phyloP scores from a whole-genome alignment of 2,888 invertebrate species.

The Eulithis prunata region DNA sequence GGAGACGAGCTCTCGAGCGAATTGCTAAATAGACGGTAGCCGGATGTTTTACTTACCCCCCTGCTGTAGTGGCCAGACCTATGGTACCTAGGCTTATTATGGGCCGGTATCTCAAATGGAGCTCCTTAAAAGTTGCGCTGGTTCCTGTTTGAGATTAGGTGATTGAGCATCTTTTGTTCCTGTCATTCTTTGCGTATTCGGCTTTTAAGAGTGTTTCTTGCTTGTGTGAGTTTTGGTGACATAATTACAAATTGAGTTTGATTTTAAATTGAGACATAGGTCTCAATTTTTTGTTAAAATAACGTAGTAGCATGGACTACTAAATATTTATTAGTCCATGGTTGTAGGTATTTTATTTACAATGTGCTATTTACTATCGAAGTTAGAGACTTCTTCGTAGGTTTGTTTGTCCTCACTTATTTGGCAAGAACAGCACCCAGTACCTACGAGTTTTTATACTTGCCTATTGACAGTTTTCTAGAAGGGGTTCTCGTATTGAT shows the following conservation, averaged over 20 bases:
- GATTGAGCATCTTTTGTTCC: background rate
- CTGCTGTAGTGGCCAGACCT: background rate
- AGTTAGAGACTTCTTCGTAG: too few relatives aligned
- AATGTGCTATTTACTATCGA: too few relatives aligned
- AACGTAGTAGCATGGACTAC: too few relatives aligned
- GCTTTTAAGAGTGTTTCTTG: too few relatives aligned
- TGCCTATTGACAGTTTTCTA: background rate
- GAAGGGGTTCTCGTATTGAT: conserved; percentile 4
- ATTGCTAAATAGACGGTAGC: conserved; percentile 67
- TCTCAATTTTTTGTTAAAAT: too few relatives aligned
- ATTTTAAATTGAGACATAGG: too few relatives aligned
- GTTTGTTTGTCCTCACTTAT: background rate
- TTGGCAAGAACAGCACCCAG: background rate
- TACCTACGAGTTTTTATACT: background rate
- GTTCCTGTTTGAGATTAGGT: background rate
- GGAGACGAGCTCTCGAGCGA: conserved; percentile 71
- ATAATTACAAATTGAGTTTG: too few relatives aligned
- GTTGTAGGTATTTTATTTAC: too few relatives aligned
- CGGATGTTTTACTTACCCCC: conserved; percentile 20
- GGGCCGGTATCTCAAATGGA: background rate
- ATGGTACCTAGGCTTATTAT: background rate
- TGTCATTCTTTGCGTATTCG: too few relatives aligned
- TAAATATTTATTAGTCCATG: too few relatives aligned
- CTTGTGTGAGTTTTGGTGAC: too few relatives aligned
- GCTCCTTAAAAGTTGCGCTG: background rate